Evolutionary conservation across 2,888 invertebrate species (phyloP), one percentile per base, ranked within the genome.

Genomic region (Erebia palarica): DNA sequence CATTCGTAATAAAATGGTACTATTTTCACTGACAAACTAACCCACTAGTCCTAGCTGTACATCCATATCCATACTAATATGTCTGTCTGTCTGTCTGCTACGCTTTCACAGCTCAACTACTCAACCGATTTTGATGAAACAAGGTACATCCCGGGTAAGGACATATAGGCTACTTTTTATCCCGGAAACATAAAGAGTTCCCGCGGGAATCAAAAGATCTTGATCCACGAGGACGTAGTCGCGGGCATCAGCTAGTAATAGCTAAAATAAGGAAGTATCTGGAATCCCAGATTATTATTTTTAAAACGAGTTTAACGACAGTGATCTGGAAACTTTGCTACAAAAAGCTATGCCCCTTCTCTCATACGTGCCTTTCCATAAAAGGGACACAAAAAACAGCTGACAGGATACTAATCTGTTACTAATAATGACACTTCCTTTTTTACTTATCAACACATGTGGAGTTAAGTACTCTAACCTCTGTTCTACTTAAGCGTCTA

Each of bases 371-470:
- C 21, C 57, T 58, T 57, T 47, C 66, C 69, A 55, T 68, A 71
- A 69, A 65, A 66, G 58, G 63, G 44, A 68, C 49, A 72, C 72
- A 72, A 73, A 70, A 68, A 58, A 70, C 65, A 70, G 64, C 68
- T 70, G 70, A 73, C 67, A 70, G 65, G 70, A 70, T 73, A 68
- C 65, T 73, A 76, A 75, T 75, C 73, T 75, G 69, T 76, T 70
- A 71, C 70, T 68, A 73, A 75, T 75, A 75, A 75, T 75, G 69
- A 68, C 71, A 70, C 59, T 73, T 76, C 84, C 87, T 86, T 85
- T 84, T 86, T 84, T 80, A 82, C 83, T 82, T 81, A 80, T 80
- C 81, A 82, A 83, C 87, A 88, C 85, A 84, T 88, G 88, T 80
- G 84, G 82, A 49, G 66, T 49, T 73, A 51, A 66, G 27, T 58